These are phyloP conservation scores for Leuciscus waleckii DNA, from an alignment of 2,797 vertebrate species.

Conservation along the genomic window DNA sequence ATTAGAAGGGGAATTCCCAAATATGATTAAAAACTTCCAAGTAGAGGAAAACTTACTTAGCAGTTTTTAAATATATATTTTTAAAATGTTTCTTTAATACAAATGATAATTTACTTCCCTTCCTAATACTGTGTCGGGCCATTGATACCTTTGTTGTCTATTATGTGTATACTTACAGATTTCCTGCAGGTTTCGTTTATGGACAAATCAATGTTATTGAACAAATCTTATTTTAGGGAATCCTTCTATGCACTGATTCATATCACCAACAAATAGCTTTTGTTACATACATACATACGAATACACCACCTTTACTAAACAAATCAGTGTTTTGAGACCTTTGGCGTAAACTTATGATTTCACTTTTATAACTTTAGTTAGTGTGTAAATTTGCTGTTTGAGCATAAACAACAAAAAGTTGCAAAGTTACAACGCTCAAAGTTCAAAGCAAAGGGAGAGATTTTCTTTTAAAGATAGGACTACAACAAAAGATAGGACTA, in stretches of 20 bases:
- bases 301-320: background rate
- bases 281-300: background rate
- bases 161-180: background rate
- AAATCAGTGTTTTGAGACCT: background rate
- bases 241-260: background rate
- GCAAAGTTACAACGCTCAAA: too few species aligned
- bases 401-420: too few species aligned
- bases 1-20: constrained; percentile 43
- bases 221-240: background rate
- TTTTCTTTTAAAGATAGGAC: too few species aligned
- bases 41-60: constrained; percentile 19
- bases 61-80: background rate
- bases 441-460: too few species aligned
- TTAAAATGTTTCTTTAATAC: background rate
- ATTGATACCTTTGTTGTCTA: background rate
- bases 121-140: background rate
- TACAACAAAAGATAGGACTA: too few species aligned
- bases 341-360: background rate
- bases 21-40: constrained; percentile 51
- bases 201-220: background rate
- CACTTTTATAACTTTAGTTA: too few species aligned
- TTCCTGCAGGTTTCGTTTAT: background rate
- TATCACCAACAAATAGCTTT: background rate
- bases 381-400: too few species aligned
- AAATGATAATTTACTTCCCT: background rate